These are phyloP conservation scores for Fratercula arctica DNA, from an alignment of 2,797 vertebrate species.

Conservation along the genomic window DNA sequence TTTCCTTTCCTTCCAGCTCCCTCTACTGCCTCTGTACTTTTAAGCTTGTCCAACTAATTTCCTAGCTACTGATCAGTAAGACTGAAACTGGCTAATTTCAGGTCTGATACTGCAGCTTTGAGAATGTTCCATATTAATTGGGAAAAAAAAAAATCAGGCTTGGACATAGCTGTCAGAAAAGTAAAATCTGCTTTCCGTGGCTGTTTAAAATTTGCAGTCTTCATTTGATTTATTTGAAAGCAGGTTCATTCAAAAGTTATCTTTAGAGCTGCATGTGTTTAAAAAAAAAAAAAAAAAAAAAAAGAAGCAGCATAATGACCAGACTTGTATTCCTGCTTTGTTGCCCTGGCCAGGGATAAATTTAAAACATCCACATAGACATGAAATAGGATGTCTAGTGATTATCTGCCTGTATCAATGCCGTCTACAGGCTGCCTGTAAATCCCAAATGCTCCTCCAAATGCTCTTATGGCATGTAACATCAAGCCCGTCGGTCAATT, in stretches of 20 bases:
- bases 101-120: background rate
- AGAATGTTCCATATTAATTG: background rate
- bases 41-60: background rate
- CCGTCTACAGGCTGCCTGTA: background rate
- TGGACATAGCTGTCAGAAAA: background rate
- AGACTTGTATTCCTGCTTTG: background rate
- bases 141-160: background rate
- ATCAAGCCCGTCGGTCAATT: background rate
- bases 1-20: slow-evolving; percentile 38
- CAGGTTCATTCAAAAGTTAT: background rate
- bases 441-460: background rate
- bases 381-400: background rate
- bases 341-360: background rate
- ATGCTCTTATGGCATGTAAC: background rate
- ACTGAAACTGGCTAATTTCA: background rate
- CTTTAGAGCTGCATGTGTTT: background rate
- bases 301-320: background rate
- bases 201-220: background rate
- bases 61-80: background rate
- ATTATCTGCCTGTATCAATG: background rate
- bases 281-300: background rate
- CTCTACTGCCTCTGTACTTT: background rate
- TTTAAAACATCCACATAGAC: background rate
- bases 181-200: background rate
- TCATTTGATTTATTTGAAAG: background rate